These are phyloP conservation scores for Sorex fumeus DNA, from an alignment of 2,113 vertebrate species.

Conservation along the genomic window DNA sequence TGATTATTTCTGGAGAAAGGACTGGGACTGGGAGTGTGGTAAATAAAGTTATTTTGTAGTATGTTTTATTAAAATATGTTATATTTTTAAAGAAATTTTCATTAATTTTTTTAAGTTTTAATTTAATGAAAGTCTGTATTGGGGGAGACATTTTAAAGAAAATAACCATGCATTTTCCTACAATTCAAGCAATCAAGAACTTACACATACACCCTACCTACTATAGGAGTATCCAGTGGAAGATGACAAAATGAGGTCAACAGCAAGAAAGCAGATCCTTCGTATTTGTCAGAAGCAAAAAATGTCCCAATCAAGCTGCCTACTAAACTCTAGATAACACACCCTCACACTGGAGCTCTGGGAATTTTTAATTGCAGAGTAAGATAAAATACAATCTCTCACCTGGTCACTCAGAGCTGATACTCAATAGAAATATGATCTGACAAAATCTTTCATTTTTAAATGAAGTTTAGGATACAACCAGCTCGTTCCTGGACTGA, in stretches of 20 bases:
- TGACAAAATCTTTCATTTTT: neutral
- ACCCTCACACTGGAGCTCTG: neutral
- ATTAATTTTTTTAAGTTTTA: no score
- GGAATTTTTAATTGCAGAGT: neutral
- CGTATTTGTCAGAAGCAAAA: neutral
- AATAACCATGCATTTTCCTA: no score
- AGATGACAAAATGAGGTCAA: no score
- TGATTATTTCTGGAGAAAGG: neutral
- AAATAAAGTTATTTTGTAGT: neutral
- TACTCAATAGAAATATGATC: neutral
- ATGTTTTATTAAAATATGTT: no score
- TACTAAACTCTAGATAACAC: neutral
- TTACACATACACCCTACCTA: no score
- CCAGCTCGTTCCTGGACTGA: neutral
- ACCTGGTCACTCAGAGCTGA: neutral
- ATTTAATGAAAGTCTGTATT: no score
- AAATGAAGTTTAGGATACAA: neutral
- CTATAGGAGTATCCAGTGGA: no score
- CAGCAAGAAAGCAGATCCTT: neutral
- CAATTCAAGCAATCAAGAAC: no score
- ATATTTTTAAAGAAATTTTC: no score
- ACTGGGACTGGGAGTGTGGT: neutral
- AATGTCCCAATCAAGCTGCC: neutral
- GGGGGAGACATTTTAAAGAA: no score
- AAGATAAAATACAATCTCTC: neutral